These are phyloP conservation scores for Esox lucius DNA, from an alignment of 2,797 vertebrate species.

Conservation along the genomic window DNA sequence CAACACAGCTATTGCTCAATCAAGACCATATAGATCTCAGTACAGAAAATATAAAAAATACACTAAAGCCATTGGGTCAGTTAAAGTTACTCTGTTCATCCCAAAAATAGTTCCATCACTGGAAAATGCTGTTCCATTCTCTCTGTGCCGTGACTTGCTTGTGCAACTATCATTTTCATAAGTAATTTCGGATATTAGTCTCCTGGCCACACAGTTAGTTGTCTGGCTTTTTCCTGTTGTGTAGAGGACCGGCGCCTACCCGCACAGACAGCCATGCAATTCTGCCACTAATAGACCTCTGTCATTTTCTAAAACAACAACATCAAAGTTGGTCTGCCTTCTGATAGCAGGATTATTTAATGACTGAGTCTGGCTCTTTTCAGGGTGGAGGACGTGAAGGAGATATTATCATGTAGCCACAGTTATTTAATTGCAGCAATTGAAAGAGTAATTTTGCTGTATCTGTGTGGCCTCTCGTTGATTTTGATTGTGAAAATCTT, in stretches of 20 bases:
- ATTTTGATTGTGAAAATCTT: slow-evolving; percentile 23
- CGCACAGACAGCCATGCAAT: slow-evolving; percentile 36
- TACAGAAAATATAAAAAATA: background rate
- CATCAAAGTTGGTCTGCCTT: slow-evolving; percentile 52
- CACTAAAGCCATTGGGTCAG: background rate
- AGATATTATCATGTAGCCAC: slow-evolving; percentile 56
- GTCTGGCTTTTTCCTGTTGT: slow-evolving; percentile 9
- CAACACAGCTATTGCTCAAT: background rate
- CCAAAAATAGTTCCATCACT: too few relatives aligned
- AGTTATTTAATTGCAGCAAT: slow-evolving; percentile 58
- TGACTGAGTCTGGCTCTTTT: slow-evolving; percentile 53
- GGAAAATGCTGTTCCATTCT: background rate
- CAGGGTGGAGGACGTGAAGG: slow-evolving; percentile 31
- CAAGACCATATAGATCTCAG: background rate
- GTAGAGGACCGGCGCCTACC: slow-evolving; percentile 35
- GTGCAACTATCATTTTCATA: background rate
- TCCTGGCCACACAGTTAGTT: slow-evolving; percentile 19
- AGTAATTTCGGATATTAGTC: slow-evolving; percentile 27
- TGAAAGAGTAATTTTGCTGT: slow-evolving; percentile 34
- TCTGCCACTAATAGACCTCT: slow-evolving; percentile 29
- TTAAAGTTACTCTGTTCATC: background rate
- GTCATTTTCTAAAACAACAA: slow-evolving; percentile 51
- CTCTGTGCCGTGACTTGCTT: background rate
- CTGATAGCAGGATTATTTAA: slow-evolving; percentile 62
- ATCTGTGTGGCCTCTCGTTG: slow-evolving; percentile 17